phyloP scores from a whole-genome alignment of 1,140 invertebrate species.

The Antheraea pernyi region DNA sequence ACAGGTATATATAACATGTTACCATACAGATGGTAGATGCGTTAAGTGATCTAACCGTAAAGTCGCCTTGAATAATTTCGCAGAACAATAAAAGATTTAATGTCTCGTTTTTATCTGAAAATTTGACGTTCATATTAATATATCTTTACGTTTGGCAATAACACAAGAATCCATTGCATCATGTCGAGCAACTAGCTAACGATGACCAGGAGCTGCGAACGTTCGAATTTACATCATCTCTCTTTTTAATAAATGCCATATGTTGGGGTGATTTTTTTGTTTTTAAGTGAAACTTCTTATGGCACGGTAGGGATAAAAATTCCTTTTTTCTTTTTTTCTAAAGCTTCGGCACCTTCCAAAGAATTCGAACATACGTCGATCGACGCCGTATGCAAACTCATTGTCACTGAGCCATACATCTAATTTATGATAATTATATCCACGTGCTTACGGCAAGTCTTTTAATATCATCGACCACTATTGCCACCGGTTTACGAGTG shows the following conservation, averaged over 20 bases:
- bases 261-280: neutral
- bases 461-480: too few relatives aligned
- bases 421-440: too few relatives aligned
- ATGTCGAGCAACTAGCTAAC: neutral
- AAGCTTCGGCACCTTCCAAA: too few relatives aligned
- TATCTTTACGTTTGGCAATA: conserved; percentile 24
- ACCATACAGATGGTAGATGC: too few relatives aligned
- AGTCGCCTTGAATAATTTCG: neutral
- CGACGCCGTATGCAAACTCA: too few relatives aligned
- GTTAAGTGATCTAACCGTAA: neutral
- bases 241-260: neutral
- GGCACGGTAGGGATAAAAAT: too few relatives aligned
- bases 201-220: neutral
- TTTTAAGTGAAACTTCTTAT: neutral
- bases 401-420: too few relatives aligned
- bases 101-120: conserved; percentile 6
- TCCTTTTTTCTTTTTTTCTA: too few relatives aligned
- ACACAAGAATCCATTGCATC: conserved; percentile 30
- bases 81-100: neutral
- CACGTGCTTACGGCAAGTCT: too few relatives aligned
- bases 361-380: too few relatives aligned
- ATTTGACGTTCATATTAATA: conserved; percentile 15
- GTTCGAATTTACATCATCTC: neutral
- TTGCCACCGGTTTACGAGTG: too few relatives aligned
- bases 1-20: too few relatives aligned